A percentile compares a stretch with the other conserved stretches of the same genome.
Evolutionary conservation across 2,113 vertebrate species (phyloP).

Genomic region (Corythornis vintsioides): DNA sequence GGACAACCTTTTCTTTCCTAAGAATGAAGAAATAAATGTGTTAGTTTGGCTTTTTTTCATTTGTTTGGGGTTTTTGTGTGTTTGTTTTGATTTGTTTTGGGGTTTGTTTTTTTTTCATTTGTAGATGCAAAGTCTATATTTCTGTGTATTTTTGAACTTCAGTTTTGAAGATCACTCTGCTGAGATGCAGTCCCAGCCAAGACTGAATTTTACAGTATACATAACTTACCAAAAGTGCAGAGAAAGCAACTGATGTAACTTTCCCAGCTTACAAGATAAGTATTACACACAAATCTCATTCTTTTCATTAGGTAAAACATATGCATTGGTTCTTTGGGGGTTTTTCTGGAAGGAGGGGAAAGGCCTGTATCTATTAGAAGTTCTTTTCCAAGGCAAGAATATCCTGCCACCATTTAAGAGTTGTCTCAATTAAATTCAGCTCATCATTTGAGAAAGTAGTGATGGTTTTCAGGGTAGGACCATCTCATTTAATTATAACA

Average conservation of each 20-base stretch:
- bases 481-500: neutral
- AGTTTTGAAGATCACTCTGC: neutral
- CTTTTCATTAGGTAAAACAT: neutral
- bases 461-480: neutral
- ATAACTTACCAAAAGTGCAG: neutral
- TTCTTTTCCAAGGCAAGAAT: neutral
- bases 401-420: neutral
- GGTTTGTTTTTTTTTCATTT: neutral
- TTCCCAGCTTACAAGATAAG: neutral
- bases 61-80: neutral
- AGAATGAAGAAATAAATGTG: neutral
- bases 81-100: neutral
- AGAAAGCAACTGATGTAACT: neutral
- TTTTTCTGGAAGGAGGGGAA: neutral
- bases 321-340: neutral
- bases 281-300: neutral
- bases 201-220: neutral
- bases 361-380: neutral
- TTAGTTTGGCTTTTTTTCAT: rapidly evolving
- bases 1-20: neutral
- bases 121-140: neutral
- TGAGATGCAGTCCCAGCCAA: neutral
- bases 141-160: neutral
- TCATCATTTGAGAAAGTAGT: neutral
- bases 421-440: neutral